These are phyloP conservation scores for Malthinus seriepunctatus DNA, from an alignment of 2,888 invertebrate genomes.

Conservation along the genomic window DNA sequence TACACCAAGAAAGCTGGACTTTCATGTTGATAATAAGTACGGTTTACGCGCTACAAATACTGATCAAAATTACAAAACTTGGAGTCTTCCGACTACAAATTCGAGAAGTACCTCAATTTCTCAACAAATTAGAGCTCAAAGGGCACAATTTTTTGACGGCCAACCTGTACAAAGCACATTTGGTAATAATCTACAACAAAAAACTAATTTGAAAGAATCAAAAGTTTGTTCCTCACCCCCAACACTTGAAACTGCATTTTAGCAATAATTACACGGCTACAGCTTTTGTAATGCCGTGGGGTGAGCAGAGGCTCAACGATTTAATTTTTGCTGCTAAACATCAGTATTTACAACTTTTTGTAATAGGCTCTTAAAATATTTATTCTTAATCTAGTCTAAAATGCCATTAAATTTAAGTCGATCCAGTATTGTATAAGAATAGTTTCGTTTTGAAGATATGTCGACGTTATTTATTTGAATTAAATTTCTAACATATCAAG, in stretches of 20 bases:
- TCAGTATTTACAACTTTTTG: too few species aligned
- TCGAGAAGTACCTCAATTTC: conserved; percentile 7
- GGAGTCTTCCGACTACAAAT: not conserved
- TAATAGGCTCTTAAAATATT: conserved; percentile 14
- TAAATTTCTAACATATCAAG: too few species aligned
- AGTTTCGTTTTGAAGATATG: too few species aligned
- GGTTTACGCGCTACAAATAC: conserved; percentile 2
- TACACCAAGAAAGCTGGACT: conserved; percentile 33
- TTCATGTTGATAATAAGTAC: conserved; percentile 5
- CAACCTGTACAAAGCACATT: not conserved
- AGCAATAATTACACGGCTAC: conserved; percentile 12
- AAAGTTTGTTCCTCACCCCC: conserved; percentile 53
- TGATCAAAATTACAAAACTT: conserved; percentile 4
- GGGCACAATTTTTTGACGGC: conserved; percentile 60
- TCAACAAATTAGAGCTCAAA: conserved; percentile 55
- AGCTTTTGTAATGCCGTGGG: not conserved
- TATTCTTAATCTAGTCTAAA: conserved; percentile 34
- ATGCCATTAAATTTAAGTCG: conserved; percentile 14
- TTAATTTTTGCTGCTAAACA: too few species aligned
- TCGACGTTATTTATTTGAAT: too few species aligned
- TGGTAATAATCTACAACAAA: conserved; percentile 1
- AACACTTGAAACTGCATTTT: conserved; percentile 67
- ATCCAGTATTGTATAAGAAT: too few species aligned
- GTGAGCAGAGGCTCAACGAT: conserved; percentile 3
- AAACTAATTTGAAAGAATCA: conserved; percentile 28